Evolutionary conservation across 1,140 invertebrate species (phyloP).

Genomic region (Nautilus pompilius): DNA sequence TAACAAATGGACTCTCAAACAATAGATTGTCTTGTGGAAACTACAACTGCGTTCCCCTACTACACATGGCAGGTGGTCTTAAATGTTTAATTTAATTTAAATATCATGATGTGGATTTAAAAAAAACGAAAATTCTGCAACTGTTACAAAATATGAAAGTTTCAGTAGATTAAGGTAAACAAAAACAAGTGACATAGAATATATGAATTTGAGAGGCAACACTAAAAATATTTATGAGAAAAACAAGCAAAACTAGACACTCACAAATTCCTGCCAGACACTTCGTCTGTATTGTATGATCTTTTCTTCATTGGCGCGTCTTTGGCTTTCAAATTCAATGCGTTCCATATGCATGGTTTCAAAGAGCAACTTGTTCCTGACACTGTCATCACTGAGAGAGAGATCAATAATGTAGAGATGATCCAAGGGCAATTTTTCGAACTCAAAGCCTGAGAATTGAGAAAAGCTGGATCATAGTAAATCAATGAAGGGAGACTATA

Average conservation of each 20-base stretch:
- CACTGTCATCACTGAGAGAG: constrained; percentile 47
- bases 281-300: constrained; percentile 46
- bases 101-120: too few relatives aligned
- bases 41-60: too few relatives aligned
- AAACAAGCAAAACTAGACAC: too few relatives aligned
- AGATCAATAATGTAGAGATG: constrained; percentile 50
- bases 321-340: constrained; percentile 51
- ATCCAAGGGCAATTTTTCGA: constrained; percentile 39
- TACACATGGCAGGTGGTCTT: too few relatives aligned
- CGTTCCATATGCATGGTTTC: constrained; percentile 49
- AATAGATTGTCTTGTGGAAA: too few relatives aligned
- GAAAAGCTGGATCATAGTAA: not conserved
- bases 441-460: constrained; percentile 36
- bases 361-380: constrained; percentile 42
- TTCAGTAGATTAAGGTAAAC: too few relatives aligned
- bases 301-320: constrained; percentile 49
- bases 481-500: too few relatives aligned
- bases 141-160: too few relatives aligned
- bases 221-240: not conserved
- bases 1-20: too few relatives aligned
- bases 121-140: too few relatives aligned
- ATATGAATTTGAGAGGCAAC: not conserved
- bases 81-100: too few relatives aligned
- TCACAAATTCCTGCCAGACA: constrained; percentile 47
- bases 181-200: not conserved